A percentile compares a stretch with the other conserved stretches of the same genome.
phyloP scores from a whole-genome alignment of 2,888 invertebrate genomes.

The Pollenia amentaria region DNA sequence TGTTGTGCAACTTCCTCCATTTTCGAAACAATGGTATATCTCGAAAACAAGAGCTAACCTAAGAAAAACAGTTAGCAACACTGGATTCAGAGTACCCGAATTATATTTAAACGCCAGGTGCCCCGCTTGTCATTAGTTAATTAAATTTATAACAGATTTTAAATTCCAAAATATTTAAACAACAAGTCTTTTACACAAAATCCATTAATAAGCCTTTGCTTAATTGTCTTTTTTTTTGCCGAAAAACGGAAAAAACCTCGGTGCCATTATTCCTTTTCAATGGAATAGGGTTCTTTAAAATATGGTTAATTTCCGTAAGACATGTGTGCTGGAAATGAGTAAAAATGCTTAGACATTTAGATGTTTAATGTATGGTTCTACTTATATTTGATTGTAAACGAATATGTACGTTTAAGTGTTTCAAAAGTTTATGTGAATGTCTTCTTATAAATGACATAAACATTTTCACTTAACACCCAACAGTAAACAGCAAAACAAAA shows the following conservation, averaged over 20 bases:
- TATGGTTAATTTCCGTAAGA: constrained; percentile 23
- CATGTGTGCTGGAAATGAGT: constrained; percentile 38
- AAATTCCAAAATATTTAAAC: too few relatives aligned
- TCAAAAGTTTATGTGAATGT: constrained; percentile 16
- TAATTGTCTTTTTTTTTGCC: too few relatives aligned
- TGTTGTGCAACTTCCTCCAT: too few relatives aligned
- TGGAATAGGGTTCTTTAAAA: neutral
- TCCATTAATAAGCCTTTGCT: too few relatives aligned
- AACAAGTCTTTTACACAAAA: too few relatives aligned
- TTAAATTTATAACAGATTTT: too few relatives aligned
- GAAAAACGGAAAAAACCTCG: neutral
- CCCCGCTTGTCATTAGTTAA: too few relatives aligned
- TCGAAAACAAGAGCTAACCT: too few relatives aligned
- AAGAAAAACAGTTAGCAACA: too few relatives aligned
- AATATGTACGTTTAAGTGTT: neutral
- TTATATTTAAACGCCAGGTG: too few relatives aligned
- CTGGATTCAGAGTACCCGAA: too few relatives aligned
- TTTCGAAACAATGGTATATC: too few relatives aligned
- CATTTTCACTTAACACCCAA: constrained; percentile 62
- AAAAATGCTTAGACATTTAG: constrained; percentile 45
- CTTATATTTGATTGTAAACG: constrained; percentile 10
- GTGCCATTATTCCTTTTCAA: neutral
- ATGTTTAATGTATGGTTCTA: constrained; percentile 16
- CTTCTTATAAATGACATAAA: constrained; percentile 60
- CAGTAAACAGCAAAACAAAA: constrained; percentile 43